These are phyloP conservation scores for Oncorhynchus mykiss DNA, from an alignment of 2,113 vertebrate species.

Conservation along the genomic window DNA sequence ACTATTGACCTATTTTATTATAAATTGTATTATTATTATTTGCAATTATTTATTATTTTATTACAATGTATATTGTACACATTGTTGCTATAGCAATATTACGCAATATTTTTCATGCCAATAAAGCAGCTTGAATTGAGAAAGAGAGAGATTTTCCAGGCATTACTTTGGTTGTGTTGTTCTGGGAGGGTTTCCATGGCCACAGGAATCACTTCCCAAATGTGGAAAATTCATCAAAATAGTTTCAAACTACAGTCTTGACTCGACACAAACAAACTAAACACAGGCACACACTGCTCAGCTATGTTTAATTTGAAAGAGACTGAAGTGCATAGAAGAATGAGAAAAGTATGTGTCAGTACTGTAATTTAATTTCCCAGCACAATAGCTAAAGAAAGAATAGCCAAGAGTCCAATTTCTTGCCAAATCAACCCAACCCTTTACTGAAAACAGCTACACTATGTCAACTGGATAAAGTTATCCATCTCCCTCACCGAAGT, in stretches of 20 bases:
- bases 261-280: neutral
- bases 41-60: too few species aligned
- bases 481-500: neutral
- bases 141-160: neutral
- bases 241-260: neutral
- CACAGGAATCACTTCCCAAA: constrained; percentile 28
- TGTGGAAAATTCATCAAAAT: constrained; percentile 27
- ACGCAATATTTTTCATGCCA: too few species aligned
- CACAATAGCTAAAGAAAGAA: neutral
- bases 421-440: neutral
- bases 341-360: too few species aligned
- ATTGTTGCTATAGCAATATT: too few species aligned
- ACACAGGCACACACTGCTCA: neutral
- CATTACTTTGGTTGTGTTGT: neutral
- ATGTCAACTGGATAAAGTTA: neutral
- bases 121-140: too few species aligned
- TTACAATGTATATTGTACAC: too few species aligned
- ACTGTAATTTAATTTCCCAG: neutral
- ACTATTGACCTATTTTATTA: too few species aligned
- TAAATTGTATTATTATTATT: too few species aligned
- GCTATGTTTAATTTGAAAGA: neutral
- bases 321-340: neutral
- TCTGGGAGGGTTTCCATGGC: neutral
- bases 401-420: neutral
- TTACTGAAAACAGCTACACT: neutral